Percentiles rank a stretch among this genome's conserved stretches.
Evolutionary conservation across 2,888 invertebrate genomes (phyloP).

Genomic region (Drosophila stalkeri): DNA sequence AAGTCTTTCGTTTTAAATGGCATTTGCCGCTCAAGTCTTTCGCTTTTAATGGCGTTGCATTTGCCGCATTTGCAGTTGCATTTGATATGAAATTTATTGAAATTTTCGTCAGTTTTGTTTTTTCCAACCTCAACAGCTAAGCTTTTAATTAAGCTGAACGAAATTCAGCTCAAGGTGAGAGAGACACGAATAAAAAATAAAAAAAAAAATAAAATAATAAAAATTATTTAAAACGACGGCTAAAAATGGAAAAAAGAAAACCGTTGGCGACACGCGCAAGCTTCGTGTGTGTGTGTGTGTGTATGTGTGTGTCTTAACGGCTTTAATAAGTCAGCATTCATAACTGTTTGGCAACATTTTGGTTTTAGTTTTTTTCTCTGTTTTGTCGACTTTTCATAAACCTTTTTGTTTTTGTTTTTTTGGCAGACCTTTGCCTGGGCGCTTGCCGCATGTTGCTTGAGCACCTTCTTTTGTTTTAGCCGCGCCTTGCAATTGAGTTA

Average conservation of each 20-base stretch:
- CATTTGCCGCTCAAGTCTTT: slow-evolving; percentile 75
- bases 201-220: slow-evolving; percentile 33
- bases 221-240: slow-evolving; percentile 18
- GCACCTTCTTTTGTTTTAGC: slow-evolving; percentile 17
- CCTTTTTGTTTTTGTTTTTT: not conserved
- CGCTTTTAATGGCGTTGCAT: slow-evolving; percentile 50
- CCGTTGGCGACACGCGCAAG: slow-evolving; percentile 58
- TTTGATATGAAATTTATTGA: slow-evolving; percentile 67
- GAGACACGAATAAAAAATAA: slow-evolving; percentile 41
- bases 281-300: not conserved
- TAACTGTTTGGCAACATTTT: slow-evolving; percentile 67
- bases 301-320: slow-evolving; percentile 51
- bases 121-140: slow-evolving; percentile 28
- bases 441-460: not conserved
- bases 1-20: slow-evolving; percentile 71
- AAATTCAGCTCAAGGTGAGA: slow-evolving; percentile 80
- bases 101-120: slow-evolving; percentile 27
- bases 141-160: slow-evolving; percentile 77
- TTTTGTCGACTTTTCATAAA: slow-evolving; percentile 32
- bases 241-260: slow-evolving; percentile 59
- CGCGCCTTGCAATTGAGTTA: slow-evolving; percentile 60
- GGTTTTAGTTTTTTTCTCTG: slow-evolving; percentile 41
- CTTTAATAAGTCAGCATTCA: slow-evolving; percentile 55
- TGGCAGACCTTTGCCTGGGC: slow-evolving; percentile 17
- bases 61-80: slow-evolving; percentile 33